A percentile compares a stretch with the other conserved stretches of the same genome.
phyloP scores from a whole-genome alignment of 64 coral and sea anemone species.

The Montipora cactus region DNA sequence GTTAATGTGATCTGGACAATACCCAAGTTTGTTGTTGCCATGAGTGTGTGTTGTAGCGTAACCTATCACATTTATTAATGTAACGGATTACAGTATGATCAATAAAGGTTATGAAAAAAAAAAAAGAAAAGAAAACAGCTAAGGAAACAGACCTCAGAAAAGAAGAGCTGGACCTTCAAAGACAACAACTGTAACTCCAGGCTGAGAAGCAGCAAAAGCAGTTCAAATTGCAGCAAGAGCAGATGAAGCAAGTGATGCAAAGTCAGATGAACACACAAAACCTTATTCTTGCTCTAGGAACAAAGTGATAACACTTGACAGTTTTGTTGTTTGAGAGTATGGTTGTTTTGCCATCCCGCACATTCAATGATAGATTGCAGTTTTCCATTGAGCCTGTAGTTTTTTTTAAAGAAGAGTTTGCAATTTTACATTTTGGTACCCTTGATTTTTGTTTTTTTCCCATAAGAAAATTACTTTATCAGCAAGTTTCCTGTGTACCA shows the following conservation, averaged over 20 bases:
- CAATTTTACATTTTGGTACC: not conserved
- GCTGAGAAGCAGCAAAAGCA: constrained; percentile 76
- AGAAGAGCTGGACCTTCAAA: constrained; percentile 75
- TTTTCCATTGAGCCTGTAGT: constrained; percentile 25
- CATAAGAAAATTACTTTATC: not conserved
- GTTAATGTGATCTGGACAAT: too few species aligned
- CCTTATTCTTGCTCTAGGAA: constrained; percentile 48
- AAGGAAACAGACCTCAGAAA: constrained; percentile 64
- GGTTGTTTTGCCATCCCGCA: constrained; percentile 20
- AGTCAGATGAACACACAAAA: constrained; percentile 66
- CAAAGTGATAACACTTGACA: constrained; percentile 58
- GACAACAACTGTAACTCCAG: constrained; percentile 64
- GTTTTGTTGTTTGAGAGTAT: constrained; percentile 29
- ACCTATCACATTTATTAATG: too few species aligned
- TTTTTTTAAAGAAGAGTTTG: not conserved
- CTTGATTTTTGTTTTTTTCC: not conserved
- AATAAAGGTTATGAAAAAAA: too few species aligned
- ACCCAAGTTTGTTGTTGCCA: too few species aligned
- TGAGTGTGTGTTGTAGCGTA: too few species aligned
- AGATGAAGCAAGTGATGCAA: constrained; percentile 46
- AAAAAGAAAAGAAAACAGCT: too few species aligned
- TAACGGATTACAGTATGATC: too few species aligned
- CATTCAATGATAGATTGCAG: constrained; percentile 37
- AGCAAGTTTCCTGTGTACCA: not conserved
- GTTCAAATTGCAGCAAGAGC: constrained; percentile 31